A percentile compares a stretch with the other conserved stretches of the same genome.
Conservation (phyloP, 2,888 invertebrate species). For the Atethmia centrago region DNA sequence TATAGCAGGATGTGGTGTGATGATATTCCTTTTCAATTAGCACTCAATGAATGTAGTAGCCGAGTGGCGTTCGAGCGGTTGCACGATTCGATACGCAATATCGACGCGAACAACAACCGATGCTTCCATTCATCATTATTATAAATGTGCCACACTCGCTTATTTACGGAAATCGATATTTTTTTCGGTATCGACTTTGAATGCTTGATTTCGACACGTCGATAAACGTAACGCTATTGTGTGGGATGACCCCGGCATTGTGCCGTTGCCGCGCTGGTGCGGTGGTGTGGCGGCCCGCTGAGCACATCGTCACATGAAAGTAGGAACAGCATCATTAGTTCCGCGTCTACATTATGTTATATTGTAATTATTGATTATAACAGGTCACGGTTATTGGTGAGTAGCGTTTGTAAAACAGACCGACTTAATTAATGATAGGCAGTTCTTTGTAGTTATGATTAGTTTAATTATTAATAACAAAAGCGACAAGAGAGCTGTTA, state of each 20-base stretch:
- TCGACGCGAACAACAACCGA: constrained; percentile 85
- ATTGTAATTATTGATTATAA: constrained; percentile 89
- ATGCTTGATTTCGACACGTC: constrained; percentile 87
- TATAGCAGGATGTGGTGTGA: constrained; percentile 82
- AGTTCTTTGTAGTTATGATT: constrained; percentile 74
- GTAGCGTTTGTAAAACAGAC: constrained; percentile 80
- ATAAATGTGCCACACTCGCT: constrained; percentile 90
- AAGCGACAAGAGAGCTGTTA: constrained; percentile 73
- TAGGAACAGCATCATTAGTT: constrained; percentile 84
- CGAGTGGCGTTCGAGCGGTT: constrained; percentile 81
- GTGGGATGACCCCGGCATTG: constrained; percentile 86
- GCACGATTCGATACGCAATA: constrained; percentile 87
- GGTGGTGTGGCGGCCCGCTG: constrained; percentile 77
- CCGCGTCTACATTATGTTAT: constrained; percentile 83
- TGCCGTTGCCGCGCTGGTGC: constrained; percentile 31
- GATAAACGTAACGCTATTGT: constrained; percentile 88
- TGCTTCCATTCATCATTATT: constrained; percentile 90
- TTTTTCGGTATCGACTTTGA: constrained; percentile 89
- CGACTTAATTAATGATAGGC: constrained; percentile 82
- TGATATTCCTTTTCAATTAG: constrained; percentile 89
- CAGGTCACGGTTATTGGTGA: constrained; percentile 84
- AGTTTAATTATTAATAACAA: constrained; percentile 81
- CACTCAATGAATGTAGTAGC: constrained; percentile 82
- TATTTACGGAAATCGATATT: constrained; percentile 91
- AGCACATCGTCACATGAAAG: constrained; percentile 77